Conservation (phyloP, 2,888 invertebrate species). For the Limnephilus rhombicus region DNA sequence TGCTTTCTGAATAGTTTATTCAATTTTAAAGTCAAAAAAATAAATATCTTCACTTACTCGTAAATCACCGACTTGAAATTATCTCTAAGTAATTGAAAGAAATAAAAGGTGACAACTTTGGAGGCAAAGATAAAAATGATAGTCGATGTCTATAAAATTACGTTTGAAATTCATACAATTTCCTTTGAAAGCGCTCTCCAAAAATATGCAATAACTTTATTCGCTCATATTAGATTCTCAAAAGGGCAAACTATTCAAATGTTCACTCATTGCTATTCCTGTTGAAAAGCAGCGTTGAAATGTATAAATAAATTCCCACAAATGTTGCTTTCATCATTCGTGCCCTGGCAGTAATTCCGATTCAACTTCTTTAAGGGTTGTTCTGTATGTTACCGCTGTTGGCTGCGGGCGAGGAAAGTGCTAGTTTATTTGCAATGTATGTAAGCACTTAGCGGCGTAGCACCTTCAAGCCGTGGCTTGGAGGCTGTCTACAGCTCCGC, state of each 20-base stretch:
- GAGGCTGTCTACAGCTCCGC: conserved; percentile 8
- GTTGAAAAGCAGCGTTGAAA: conserved; percentile 24
- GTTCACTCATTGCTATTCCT: conserved; percentile 27
- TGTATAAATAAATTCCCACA: conserved; percentile 32
- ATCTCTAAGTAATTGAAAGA: too few species aligned
- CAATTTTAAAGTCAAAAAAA: too few species aligned
- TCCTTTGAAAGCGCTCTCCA: neutral
- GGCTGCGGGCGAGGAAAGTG: conserved; percentile 30
- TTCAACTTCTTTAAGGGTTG: conserved; percentile 42
- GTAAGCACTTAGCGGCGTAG: conserved; percentile 34
- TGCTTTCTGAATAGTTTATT: neutral
- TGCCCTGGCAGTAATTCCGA: conserved; percentile 18
- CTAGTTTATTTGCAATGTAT: conserved; percentile 39
- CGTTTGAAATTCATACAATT: neutral
- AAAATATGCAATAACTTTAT: neutral
- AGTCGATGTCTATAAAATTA: neutral
- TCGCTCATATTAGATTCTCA: neutral
- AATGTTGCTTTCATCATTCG: conserved; percentile 32
- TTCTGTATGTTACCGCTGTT: conserved; percentile 36
- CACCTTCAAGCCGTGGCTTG: neutral
- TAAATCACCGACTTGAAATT: too few species aligned
- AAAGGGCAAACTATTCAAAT: conserved; percentile 24
- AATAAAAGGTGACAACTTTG: too few species aligned
- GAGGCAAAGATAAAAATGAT: too few species aligned
- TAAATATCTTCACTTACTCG: too few species aligned